Percentiles rank a stretch among this genome's conserved stretches.
phyloP scores from a whole-genome alignment of 2,797 vertebrate species.

The Hypotaenidia philippensis region DNA sequence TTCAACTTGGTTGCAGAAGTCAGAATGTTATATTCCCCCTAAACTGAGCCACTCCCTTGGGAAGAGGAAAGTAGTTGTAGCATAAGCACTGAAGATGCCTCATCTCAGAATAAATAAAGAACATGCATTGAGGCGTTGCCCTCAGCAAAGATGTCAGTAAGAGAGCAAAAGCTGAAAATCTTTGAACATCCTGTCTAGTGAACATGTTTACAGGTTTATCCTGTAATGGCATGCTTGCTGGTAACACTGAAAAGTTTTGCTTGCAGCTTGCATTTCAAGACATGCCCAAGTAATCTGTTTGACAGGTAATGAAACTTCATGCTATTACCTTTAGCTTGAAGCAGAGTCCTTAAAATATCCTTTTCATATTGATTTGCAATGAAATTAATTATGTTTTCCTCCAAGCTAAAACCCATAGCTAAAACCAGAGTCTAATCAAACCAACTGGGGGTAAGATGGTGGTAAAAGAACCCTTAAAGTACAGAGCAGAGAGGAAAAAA shows the following conservation, averaged over 20 bases:
- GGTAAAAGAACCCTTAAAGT: background rate
- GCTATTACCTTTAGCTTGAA: slow-evolving; percentile 55
- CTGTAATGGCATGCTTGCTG: background rate
- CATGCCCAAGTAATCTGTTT: slow-evolving; percentile 23
- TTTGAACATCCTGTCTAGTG: background rate
- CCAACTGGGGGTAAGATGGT: background rate
- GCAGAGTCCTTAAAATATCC: slow-evolving; percentile 65
- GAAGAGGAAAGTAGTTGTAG: background rate
- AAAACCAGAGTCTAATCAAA: slow-evolving; percentile 24
- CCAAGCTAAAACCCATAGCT: background rate
- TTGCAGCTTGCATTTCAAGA: slow-evolving; percentile 41
- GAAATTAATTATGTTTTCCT: slow-evolving; percentile 65
- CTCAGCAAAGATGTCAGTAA: background rate
- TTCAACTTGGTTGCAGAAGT: background rate
- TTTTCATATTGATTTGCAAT: slow-evolving; percentile 71
- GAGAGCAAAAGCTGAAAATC: background rate
- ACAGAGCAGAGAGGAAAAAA: background rate
- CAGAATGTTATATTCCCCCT: background rate
- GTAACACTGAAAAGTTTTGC: background rate
- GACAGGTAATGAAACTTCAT: slow-evolving; percentile 45
- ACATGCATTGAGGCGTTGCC: background rate
- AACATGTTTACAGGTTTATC: background rate
- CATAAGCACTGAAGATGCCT: background rate
- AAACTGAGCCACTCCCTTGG: background rate
- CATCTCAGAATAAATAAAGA: background rate